Evolutionary conservation across 1,140 invertebrate species (phyloP), one percentile per base, ranked within the genome.

Genomic region (Leptinotarsa lineolata): DNA sequence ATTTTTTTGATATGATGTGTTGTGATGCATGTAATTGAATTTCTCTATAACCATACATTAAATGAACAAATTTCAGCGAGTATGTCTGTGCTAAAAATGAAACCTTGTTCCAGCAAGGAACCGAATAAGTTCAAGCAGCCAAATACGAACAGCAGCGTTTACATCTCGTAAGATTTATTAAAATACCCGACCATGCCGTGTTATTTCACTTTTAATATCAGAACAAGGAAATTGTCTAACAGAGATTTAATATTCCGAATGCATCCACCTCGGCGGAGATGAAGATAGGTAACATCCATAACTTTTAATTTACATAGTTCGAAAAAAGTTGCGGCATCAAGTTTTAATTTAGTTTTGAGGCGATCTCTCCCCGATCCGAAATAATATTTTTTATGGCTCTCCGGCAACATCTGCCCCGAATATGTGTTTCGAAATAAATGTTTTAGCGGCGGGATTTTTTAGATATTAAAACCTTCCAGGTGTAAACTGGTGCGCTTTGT

Each of bases 281-380:
- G 46, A 68, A 68, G 67, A 45, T 68, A 45, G 67, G 67, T 21
- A 68, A 68, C 67, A 68, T 68, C 48, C 67, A 68, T 68, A 68
- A 68, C 67, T 68, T 68, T 68, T 68, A 68, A 68, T 68, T 68
- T 68, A 68, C 67, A 68, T 68, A 68, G 39, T 68, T 68, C 67
- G 21, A 58, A 58, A 68, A 58, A 68, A 45, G 16, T 68, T 63
- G 24, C 12, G 45, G 67, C 44, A 58, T 68, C 67, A 58, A 68
- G n/a, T 68, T 68, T 68, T 68, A 68, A 68, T 68, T 68, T 68
- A 68, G 67, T 68, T 68, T 68, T 68, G 5, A 54, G 67, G 67
- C 44, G 48, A 68, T 68, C 44, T 48, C 67, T 21, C 45, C 67
- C 44, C 48, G 24, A 68, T 68, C 67, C 54, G 67, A 68, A 68